These are phyloP conservation scores for Gisinianus flammeolus DNA, from an alignment of 2,888 invertebrate species.

Conservation along the genomic window DNA sequence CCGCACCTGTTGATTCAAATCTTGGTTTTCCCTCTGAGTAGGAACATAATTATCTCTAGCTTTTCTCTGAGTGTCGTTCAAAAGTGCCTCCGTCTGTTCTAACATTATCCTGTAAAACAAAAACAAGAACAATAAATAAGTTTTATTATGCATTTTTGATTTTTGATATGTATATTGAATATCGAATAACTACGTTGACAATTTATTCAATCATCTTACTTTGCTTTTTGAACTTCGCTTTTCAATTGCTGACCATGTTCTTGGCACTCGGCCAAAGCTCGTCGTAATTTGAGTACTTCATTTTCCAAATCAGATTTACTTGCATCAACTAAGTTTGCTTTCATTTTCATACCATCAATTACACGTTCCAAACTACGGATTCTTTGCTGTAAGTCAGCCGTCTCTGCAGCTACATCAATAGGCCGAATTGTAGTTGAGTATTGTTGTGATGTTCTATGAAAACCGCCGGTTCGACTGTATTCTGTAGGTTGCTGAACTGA, in stretches of 20 bases:
- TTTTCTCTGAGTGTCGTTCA: constrained; percentile 38
- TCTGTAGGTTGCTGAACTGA: too few species aligned
- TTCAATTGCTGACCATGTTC: constrained; percentile 36
- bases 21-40: constrained; percentile 43
- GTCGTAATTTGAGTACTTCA: constrained; percentile 36
- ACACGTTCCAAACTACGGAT: constrained; percentile 25
- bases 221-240: constrained; percentile 40
- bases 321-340: constrained; percentile 26
- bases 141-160: too few species aligned
- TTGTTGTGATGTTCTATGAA: not conserved
- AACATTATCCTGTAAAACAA: constrained; percentile 35
- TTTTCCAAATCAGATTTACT: constrained; percentile 35
- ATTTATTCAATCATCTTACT: too few species aligned
- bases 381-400: constrained; percentile 3
- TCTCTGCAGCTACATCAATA: not conserved
- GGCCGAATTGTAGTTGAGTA: not conserved
- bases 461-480: not conserved
- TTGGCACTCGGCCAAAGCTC: constrained; percentile 38
- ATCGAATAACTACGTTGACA: too few species aligned
- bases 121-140: not conserved
- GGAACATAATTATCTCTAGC: constrained; percentile 37
- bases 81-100: constrained; percentile 37
- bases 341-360: constrained; percentile 27
- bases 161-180: too few species aligned
- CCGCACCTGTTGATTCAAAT: constrained; percentile 43